Conservation (phyloP, 2,888 invertebrate species). For the Branchinecta sandiegonensis region DNA sequence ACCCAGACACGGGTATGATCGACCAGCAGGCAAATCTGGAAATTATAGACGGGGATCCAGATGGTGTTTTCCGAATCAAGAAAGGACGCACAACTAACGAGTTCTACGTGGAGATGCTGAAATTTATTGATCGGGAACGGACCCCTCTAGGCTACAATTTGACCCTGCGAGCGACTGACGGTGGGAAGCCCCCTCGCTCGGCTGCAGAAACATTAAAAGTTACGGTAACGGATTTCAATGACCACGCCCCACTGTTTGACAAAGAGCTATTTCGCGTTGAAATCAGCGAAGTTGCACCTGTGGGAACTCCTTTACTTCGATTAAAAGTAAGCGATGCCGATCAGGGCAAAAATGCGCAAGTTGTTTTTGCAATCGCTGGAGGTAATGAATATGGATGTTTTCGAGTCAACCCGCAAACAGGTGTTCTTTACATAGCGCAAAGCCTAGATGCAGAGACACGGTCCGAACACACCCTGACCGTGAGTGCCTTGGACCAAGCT, state of each 20-base stretch:
- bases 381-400: conserved; percentile 84
- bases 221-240: conserved; percentile 61
- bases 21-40: conserved; percentile 66
- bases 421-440: conserved; percentile 71
- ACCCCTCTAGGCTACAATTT: conserved; percentile 71
- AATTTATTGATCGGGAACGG: conserved; percentile 58
- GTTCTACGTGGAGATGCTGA: conserved; percentile 57
- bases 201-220: conserved; percentile 68
- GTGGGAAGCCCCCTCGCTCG: conserved; percentile 59
- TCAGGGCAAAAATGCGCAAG: conserved; percentile 64
- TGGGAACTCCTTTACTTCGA: conserved; percentile 71
- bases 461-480: conserved; percentile 68
- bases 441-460: conserved; percentile 68
- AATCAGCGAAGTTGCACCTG: conserved; percentile 73
- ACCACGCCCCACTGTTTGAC: conserved; percentile 73
- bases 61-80: conserved; percentile 67
- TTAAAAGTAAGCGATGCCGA: conserved; percentile 75
- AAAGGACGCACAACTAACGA: conserved; percentile 36
- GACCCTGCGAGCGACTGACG: conserved; percentile 68
- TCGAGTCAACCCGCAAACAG: conserved; percentile 67
- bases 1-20: conserved; percentile 66
- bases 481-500: conserved; percentile 76
- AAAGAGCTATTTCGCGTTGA: conserved; percentile 72
- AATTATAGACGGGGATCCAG: conserved; percentile 76
- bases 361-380: conserved; percentile 73